Evolutionary conservation across 2,113 vertebrate species (phyloP).

Genomic region (Pogonocichla stellata): DNA sequence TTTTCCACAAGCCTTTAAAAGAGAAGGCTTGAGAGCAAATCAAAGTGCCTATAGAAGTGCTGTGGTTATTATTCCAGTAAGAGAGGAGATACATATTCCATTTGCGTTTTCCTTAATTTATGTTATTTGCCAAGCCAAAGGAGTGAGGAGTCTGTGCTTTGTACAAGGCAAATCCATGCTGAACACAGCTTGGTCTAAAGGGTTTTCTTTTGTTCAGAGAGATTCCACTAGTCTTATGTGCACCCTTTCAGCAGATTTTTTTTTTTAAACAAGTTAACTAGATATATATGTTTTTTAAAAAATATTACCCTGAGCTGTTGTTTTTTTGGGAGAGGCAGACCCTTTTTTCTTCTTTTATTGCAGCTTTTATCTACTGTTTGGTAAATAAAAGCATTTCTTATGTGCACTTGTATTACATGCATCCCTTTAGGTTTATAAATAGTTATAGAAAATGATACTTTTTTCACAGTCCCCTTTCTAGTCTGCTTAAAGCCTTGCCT

Average conservation of each 20-base stretch:
- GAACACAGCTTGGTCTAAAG: neutral
- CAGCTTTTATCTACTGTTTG: neutral
- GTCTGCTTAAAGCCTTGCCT: slow-evolving; percentile 21
- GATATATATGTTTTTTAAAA: neutral
- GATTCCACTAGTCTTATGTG: neutral
- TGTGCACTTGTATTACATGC: neutral
- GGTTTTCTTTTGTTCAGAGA: neutral
- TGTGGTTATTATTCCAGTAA: neutral
- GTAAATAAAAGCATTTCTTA: slow-evolving; percentile 21
- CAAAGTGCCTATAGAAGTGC: neutral
- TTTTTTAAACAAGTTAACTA: neutral
- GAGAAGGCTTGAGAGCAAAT: neutral
- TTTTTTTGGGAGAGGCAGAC: neutral
- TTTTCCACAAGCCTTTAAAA: neutral
- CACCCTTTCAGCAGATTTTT: neutral
- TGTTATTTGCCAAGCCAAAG: neutral
- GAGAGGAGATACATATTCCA: neutral
- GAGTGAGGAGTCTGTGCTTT: neutral
- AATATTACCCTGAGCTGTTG: neutral
- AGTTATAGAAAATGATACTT: neutral
- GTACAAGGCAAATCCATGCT: neutral
- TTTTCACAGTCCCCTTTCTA: neutral
- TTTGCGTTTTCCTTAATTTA: neutral
- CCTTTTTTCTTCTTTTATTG: neutral
- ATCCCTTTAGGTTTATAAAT: slow-evolving; percentile 39